Evolutionary conservation across 2,888 invertebrate genomes (phyloP), one percentile per base, ranked within the genome.

Genomic region (Synergus japonicus): DNA sequence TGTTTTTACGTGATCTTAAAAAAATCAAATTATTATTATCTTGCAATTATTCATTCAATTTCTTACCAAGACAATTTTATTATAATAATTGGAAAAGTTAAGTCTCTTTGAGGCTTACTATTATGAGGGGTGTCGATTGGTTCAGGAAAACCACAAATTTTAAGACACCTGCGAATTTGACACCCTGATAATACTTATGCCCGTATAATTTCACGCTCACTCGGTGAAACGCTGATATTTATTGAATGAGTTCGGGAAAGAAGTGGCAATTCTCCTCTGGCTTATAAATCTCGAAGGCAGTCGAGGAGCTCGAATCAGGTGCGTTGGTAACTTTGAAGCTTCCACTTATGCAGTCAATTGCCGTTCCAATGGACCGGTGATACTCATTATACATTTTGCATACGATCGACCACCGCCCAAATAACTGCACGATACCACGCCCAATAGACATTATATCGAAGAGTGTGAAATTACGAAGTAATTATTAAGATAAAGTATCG

Each of bases 401-500:
- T 73, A 73, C 46, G 54, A 73, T 15, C 49, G 69, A 37, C 49
- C 49, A 54, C 46, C 69, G 77, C 46, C 54, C 49, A 77, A 81
- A 85, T 65, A 81, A 83, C 80, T 76, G 69, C 77, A 78, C 83
- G 81, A 85, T 84, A 83, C 81, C 80, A 77, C 76, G 83, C 73
- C 76, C 66, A 64, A 77, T 82, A 60, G 81, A 86, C 86, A 86
- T 88, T 87, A 87, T 83, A 77, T 85, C 85, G 82, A 86, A 88
- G 87, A 87, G 86, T 85, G 86, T 86, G 82, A 83, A 82, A 87
- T 88, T 87, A 88, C 85, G 84, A 83, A 37, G 84, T 86, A 88
- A 89, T 89, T 86, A 89, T 87, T 85, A 86, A 86, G 85, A 88
- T 87, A 85, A 84, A 83, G 81, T 54, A 54, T 29, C n/a, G n/a